Evolutionary conservation across 2,888 invertebrate species (phyloP).

Genomic region (Euplexia lucipara): DNA sequence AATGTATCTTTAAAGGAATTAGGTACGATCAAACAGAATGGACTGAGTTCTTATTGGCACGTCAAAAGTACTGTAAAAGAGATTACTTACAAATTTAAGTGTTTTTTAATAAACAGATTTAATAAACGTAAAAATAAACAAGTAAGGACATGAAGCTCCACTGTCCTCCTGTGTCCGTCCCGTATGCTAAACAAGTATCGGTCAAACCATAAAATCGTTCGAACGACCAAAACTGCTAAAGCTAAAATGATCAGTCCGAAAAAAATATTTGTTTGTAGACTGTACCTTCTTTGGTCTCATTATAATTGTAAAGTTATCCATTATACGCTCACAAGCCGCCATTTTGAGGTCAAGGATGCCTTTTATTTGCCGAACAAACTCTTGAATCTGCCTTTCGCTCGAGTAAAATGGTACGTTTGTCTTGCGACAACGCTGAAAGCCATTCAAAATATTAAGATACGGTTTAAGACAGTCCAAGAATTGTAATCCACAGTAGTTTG

Average conservation of each 20-base stretch:
- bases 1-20: background rate
- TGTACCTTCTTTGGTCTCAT: slow-evolving; percentile 6
- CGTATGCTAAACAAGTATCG: too few species aligned
- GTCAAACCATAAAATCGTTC: too few species aligned
- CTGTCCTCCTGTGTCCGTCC: too few species aligned
- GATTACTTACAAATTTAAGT: too few species aligned
- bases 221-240: too few species aligned
- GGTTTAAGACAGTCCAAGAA: slow-evolving; percentile 30
- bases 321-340: slow-evolving; percentile 36
- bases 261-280: background rate
- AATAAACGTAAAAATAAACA: too few species aligned
- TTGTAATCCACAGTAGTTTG: background rate
- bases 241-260: background rate
- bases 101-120: too few species aligned
- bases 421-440: slow-evolving; percentile 34
- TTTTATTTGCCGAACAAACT: slow-evolving; percentile 42
- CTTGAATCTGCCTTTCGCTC: slow-evolving; percentile 51
- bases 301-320: slow-evolving; percentile 30
- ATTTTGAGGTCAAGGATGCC: slow-evolving; percentile 52
- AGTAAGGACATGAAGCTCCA: too few species aligned
- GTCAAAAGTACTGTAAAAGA: too few species aligned
- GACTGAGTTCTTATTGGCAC: too few species aligned
- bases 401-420: slow-evolving; percentile 41
- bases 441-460: slow-evolving; percentile 19
- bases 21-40: too few species aligned